A percentile compares a stretch with the other conserved stretches of the same genome.
Evolutionary conservation across 2,888 invertebrate genomes (phyloP).

Genomic region (Leptarthrus brevirostris): DNA sequence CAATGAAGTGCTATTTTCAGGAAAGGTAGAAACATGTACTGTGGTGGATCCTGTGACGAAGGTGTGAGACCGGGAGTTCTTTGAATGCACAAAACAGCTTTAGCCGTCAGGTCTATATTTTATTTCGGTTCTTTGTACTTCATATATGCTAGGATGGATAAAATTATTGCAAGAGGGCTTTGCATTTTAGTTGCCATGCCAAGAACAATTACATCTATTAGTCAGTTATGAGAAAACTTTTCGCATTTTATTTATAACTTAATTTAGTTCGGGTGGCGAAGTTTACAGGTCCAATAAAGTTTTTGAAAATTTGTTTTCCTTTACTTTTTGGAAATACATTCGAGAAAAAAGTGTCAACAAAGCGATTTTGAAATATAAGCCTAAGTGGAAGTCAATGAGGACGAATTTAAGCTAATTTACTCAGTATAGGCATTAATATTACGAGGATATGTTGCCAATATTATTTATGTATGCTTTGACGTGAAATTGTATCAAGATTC

Average conservation of each 20-base stretch:
- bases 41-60: background rate
- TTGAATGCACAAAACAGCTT: background rate
- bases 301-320: too few relatives aligned
- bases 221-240: slow-evolving; percentile 30
- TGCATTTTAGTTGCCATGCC: background rate
- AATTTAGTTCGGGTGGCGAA: background rate
- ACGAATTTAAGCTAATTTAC: too few relatives aligned
- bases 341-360: too few relatives aligned
- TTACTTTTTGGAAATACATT: too few relatives aligned
- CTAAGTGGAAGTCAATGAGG: too few relatives aligned
- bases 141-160: background rate
- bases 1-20: background rate
- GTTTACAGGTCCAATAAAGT: background rate
- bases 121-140: background rate
- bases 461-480: too few relatives aligned
- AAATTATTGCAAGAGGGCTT: background rate
- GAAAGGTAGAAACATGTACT: background rate
- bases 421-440: too few relatives aligned
- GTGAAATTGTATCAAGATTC: too few relatives aligned
- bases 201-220: slow-evolving; percentile 16
- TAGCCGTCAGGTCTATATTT: background rate
- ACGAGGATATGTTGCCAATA: too few relatives aligned
- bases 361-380: too few relatives aligned
- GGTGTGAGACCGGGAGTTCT: background rate
- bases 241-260: slow-evolving; percentile 26